Conservation (phyloP, 2,888 invertebrate species). For the Allolobophora icterica region DNA sequence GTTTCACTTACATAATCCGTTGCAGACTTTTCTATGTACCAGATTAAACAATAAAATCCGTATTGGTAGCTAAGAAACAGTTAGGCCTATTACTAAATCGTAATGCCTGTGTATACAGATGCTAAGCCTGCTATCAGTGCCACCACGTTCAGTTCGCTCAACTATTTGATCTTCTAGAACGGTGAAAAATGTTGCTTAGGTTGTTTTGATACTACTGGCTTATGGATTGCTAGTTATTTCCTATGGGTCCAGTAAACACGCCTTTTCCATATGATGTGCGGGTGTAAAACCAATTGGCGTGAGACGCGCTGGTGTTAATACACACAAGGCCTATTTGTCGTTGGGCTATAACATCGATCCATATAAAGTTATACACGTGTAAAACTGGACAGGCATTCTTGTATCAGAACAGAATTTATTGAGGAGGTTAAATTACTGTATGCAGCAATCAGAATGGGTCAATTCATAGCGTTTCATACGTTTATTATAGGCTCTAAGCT, state of each 20-base stretch:
- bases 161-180: background rate
- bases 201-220: background rate
- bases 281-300: slow-evolving; percentile 1
- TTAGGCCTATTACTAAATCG: background rate
- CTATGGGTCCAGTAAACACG: background rate
- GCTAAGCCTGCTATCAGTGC: background rate
- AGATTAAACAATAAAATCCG: background rate
- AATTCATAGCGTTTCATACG: background rate
- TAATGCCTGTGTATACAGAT: background rate
- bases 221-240: background rate
- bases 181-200: background rate
- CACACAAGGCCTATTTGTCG: background rate
- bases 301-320: background rate
- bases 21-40: background rate
- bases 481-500: background rate
- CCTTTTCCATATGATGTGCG: background rate
- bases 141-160: background rate
- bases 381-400: background rate
- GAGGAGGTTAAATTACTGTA: background rate
- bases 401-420: background rate
- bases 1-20: background rate
- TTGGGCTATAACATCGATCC: background rate
- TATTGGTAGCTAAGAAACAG: background rate
- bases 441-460: background rate
- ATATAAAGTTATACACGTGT: background rate